These are phyloP conservation scores for Lithophane leautieri DNA, from an alignment of 2,888 invertebrate genomes.

Conservation along the genomic window DNA sequence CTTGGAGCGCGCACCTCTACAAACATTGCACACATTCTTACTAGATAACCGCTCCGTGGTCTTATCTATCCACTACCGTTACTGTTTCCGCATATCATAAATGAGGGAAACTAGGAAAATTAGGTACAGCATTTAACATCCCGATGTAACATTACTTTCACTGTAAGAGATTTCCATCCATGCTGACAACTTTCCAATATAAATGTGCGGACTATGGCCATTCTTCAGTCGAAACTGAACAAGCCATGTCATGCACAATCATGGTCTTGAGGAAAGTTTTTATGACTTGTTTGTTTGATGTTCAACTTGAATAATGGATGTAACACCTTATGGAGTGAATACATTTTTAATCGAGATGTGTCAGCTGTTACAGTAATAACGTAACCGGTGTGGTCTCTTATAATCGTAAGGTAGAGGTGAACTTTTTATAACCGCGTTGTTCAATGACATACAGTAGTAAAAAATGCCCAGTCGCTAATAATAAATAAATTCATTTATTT, in stretches of 20 bases:
- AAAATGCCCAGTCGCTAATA: neutral
- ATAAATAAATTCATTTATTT: too few relatives aligned
- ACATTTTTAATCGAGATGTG: slow-evolving; percentile 47
- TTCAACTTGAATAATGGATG: slow-evolving; percentile 62
- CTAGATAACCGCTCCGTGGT: slow-evolving; percentile 62
- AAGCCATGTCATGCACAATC: slow-evolving; percentile 83
- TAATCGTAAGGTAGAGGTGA: slow-evolving; percentile 19
- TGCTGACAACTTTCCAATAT: slow-evolving; percentile 87
- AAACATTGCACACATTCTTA: slow-evolving; percentile 49
- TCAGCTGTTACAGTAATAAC: slow-evolving; percentile 47
- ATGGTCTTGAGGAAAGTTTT: slow-evolving; percentile 80
- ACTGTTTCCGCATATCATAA: slow-evolving; percentile 78
- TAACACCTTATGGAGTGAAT: slow-evolving; percentile 59
- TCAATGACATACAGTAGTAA: slow-evolving; percentile 20
- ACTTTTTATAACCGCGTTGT: slow-evolving; percentile 20
- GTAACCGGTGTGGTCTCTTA: slow-evolving; percentile 32
- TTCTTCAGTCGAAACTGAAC: slow-evolving; percentile 75
- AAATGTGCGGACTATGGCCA: slow-evolving; percentile 77
- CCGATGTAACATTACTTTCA: slow-evolving; percentile 70
- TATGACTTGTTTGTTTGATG: slow-evolving; percentile 63
- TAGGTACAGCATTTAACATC: slow-evolving; percentile 66
- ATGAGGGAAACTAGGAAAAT: slow-evolving; percentile 81
- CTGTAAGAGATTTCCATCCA: slow-evolving; percentile 82
- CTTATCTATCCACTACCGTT: slow-evolving; percentile 71
- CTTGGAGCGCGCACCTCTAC: slow-evolving; percentile 30